Percentiles rank a stretch among this genome's conserved stretches.
Conservation (phyloP, 2,113 vertebrate genomes). For the Crocuta crocuta region DNA sequence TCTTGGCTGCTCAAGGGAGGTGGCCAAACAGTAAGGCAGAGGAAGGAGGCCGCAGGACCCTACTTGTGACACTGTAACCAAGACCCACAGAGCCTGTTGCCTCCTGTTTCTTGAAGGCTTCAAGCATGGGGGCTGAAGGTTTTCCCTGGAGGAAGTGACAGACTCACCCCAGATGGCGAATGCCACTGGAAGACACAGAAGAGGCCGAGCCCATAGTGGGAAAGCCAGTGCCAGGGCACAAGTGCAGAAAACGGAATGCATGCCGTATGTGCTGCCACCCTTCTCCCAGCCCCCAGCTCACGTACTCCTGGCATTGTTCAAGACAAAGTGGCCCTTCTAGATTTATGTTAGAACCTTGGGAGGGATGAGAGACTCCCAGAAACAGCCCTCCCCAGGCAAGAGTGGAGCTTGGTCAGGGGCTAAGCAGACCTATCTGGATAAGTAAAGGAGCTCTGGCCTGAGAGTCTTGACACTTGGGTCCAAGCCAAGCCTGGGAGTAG, state of each 20-base stretch:
- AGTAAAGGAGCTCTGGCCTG: not conserved
- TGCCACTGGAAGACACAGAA: not conserved
- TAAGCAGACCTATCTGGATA: slow-evolving; percentile 1
- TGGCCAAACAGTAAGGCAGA: not conserved
- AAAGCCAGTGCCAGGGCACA: not conserved
- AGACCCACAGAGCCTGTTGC: not conserved
- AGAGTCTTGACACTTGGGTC: not conserved
- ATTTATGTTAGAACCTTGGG: not conserved
- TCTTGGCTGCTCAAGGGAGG: not conserved
- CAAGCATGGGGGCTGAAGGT: not conserved
- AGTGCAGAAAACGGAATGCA: not conserved
- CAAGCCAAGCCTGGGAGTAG: not conserved
- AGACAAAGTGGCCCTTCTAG: slow-evolving; percentile 31
- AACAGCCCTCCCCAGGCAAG: not conserved
- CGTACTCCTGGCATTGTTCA: not conserved
- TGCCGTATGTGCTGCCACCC: fast-evolving
- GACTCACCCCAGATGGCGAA: not conserved
- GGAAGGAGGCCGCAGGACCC: not conserved
- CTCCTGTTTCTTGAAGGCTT: not conserved
- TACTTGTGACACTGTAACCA: not conserved
- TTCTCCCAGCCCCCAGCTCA: not conserved
- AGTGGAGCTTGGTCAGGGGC: not conserved
- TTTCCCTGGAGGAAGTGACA: not conserved
- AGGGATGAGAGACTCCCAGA: not conserved
- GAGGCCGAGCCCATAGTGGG: not conserved